Evolutionary conservation across 2,797 vertebrate genomes (phyloP).

Genomic region (Propithecus deckenii): DNA sequence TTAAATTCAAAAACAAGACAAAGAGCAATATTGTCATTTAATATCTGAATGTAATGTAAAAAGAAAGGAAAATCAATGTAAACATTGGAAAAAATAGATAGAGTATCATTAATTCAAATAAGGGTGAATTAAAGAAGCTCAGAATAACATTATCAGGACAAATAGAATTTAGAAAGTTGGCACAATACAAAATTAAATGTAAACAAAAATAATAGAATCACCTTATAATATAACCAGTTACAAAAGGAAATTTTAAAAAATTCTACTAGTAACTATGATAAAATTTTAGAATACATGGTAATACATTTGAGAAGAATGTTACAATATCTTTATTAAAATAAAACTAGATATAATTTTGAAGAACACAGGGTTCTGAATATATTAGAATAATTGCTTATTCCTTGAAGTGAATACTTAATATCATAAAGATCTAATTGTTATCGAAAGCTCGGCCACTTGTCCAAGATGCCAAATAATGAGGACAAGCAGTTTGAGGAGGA

Average conservation of each 20-base stretch:
- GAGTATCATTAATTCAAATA: background rate
- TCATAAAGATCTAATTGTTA: background rate
- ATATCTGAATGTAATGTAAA: background rate
- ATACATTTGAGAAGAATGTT: background rate
- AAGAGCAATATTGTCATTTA: background rate
- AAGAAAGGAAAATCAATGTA: background rate
- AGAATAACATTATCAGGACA: background rate
- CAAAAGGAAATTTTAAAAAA: background rate
- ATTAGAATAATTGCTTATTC: background rate
- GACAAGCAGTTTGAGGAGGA: too few species aligned
- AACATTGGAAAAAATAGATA: background rate
- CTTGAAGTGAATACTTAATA: background rate
- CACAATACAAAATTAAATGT: background rate
- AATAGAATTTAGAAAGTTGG: background rate
- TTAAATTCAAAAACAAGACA: background rate
- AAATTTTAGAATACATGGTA: background rate
- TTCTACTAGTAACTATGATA: background rate
- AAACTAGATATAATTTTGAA: background rate
- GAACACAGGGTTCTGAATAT: background rate
- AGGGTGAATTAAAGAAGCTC: background rate
- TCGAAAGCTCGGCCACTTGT: too few species aligned
- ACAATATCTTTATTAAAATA: background rate
- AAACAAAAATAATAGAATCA: background rate
- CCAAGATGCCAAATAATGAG: too few species aligned
- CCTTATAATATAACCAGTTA: background rate